Base-by-base conservation (phyloP, 2,888 invertebrate genomes). In the Parnassius mnemosyne region DNA sequence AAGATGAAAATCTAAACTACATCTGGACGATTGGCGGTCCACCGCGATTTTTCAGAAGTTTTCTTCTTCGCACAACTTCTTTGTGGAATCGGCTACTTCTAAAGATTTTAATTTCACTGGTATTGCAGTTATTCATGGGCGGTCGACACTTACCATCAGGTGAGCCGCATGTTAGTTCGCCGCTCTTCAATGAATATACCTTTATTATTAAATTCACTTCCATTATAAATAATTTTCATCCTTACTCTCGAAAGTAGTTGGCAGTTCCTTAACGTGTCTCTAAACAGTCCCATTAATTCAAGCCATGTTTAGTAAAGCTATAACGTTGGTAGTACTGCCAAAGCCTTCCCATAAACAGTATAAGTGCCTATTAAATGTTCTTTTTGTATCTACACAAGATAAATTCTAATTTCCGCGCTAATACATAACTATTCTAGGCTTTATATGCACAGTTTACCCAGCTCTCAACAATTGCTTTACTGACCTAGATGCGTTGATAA, bases 401-500 rank as follows among this genome's bases (percentile, higher is more conserved):
- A 56, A 52, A 58, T 63, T 58, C 50, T 54, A 62, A 57, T 57
- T 44, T 57, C 43, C 53, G 13, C 20, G 41, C 16, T 50, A 34
- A 34, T 44, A 53, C 43, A 62, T 25, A 54, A 54, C 43, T 50
- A 50, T 53, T 44, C 34, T 51, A 52, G 57, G n/a, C 56, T 12
- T 13, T 43, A 49, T 47, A 13, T 13, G 41, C 20, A 16, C 44
- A 51, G 52, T 47, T 55, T 34, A 54, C 50, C 46, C 16, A 54
- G 58, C 54, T 58, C 44, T 66, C 61, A 71, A 66, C 69, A 69
- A 69, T 69, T 71, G 64, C 60, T 71, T 68, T 68, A 69, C 68
- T 70, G 83, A 80, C 86, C 86, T 84, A 82, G 76, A 84, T 85
- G 75, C 71, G 65, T 71, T 70, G 76, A 77, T 73, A 78, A 76